Evolutionary conservation across 1,140 invertebrate genomes (phyloP).

Genomic region (Aporrectodea caliginosa): DNA sequence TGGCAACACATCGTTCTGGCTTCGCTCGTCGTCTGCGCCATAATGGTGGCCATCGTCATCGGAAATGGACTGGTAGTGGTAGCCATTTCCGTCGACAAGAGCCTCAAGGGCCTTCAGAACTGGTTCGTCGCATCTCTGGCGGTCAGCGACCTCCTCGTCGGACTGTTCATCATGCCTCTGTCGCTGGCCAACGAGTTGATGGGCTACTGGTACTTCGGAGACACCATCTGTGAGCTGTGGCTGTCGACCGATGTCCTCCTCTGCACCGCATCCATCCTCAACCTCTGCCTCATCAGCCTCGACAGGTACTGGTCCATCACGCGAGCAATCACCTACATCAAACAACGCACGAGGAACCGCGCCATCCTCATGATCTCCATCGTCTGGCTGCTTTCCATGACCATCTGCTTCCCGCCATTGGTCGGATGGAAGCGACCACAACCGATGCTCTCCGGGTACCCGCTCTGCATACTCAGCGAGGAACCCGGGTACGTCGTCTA

Average conservation of each 20-base stretch:
- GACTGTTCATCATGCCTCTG: slow-evolving; percentile 94
- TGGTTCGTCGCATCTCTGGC: slow-evolving; percentile 96
- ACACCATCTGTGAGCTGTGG: slow-evolving; percentile 57
- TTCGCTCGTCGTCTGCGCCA: slow-evolving; percentile 84
- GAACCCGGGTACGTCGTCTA: no score
- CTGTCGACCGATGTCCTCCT: slow-evolving; percentile 89
- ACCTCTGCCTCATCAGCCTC: no score
- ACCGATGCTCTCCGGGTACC: slow-evolving; percentile 40
- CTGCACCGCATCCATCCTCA: no score
- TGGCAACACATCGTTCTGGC: slow-evolving; percentile 79
- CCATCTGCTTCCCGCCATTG: no score
- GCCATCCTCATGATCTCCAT: slow-evolving; percentile 88
- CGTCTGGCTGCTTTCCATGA: slow-evolving; percentile 91
- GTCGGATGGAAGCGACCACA: slow-evolving; percentile 86
- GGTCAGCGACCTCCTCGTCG: slow-evolving; percentile 90
- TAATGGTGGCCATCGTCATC: slow-evolving; percentile 96
- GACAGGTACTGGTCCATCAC: slow-evolving; percentile 98
- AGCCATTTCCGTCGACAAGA: slow-evolving; percentile 73
- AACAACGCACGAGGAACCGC: slow-evolving; percentile 81
- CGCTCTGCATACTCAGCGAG: no score
- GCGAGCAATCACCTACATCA: slow-evolving; percentile 87
- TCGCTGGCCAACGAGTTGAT: no score
- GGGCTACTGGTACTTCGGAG: slow-evolving; percentile 95
- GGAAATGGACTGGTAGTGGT: slow-evolving; percentile 97
- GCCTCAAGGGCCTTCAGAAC: slow-evolving; percentile 90